phyloP scores from a whole-genome alignment of 2,797 vertebrate genomes.

The Triplophysa yarkandensis region DNA sequence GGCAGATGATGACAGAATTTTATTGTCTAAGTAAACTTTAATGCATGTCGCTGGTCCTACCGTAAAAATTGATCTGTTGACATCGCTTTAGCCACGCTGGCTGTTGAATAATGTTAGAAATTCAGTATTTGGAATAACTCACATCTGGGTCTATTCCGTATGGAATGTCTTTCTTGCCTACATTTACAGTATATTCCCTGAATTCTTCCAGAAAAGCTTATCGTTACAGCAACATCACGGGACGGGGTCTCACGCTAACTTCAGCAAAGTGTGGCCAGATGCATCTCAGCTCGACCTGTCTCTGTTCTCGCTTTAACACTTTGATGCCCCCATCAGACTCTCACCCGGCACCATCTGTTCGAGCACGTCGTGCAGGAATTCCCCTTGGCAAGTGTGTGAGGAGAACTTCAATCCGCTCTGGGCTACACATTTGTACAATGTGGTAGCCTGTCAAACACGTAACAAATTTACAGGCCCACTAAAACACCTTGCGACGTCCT shows the following conservation, averaged over 20 bases:
- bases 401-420: slow-evolving; percentile 45
- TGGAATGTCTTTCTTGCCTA: slow-evolving; percentile 39
- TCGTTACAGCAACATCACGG: not conserved
- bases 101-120: not conserved
- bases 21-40: no score
- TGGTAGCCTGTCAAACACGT: slow-evolving; percentile 15
- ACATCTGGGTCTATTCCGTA: not conserved
- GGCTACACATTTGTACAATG: slow-evolving; percentile 23
- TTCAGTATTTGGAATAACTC: not conserved
- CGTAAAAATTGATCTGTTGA: not conserved
- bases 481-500: slow-evolving; percentile 17
- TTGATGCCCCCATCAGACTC: slow-evolving; percentile 51
- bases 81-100: no score
- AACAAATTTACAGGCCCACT: slow-evolving; percentile 14
- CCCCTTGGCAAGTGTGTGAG: slow-evolving; percentile 39
- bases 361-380: slow-evolving; percentile 49
- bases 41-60: no score
- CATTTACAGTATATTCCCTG: not conserved
- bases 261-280: slow-evolving; percentile 74
- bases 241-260: not conserved
- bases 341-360: slow-evolving; percentile 50
- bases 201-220: not conserved
- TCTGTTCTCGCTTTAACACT: slow-evolving; percentile 54
- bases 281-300: slow-evolving; percentile 69
- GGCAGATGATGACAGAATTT: no score